Evolutionary conservation across 2,888 invertebrate species (phyloP), one percentile per base, ranked within the genome.

Genomic region (Tenthredo notha): DNA sequence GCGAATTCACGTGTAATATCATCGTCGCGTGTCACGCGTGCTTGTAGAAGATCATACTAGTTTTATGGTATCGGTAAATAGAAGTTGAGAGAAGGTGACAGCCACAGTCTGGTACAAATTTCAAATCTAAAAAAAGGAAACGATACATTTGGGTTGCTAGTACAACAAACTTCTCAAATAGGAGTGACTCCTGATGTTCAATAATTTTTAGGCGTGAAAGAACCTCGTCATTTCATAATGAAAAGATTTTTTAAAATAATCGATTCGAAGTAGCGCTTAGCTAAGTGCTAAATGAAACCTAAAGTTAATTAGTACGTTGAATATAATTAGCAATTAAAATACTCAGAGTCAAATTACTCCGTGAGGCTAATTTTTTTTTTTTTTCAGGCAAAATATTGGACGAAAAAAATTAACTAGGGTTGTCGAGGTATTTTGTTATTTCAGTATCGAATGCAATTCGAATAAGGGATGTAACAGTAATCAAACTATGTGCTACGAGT

Each of bases 101-200:
- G 72, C 40, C 72, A 72, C 72, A 74, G 40, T 74, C 72, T 74
- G 72, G 72, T 74, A 74, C 72, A 74, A 43, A 12, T 40, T 43
- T 72, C n/a, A 40, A 21, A 43, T 37, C 25, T 0, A 43, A 67
- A 67, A n/a, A n/a, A n/a, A n/a, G n/a, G 33, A 33, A 67, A 67
- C 33, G 33, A 33, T 12, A 33, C 67, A 6, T 67, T 33, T 33
- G 29, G 67, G 67, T 67, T 67, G 67, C 29, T 33, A 7, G 67
- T 67, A 4, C 18, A 33, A 67, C 33, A 33, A 67, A 65, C 29
- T 65, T 29, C 29, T 65, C 29, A 29, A 65, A 33, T 65, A n/a
- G n/a, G n/a, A n/a, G 65, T 65, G 29, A 65, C 29, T 65, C 25
- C 29, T 15, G 12, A n/a, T n/a, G n/a, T 65, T 67, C 18, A 33